phyloP scores from a whole-genome alignment of 2,888 invertebrate genomes.

The Drosophila longiperda region DNA sequence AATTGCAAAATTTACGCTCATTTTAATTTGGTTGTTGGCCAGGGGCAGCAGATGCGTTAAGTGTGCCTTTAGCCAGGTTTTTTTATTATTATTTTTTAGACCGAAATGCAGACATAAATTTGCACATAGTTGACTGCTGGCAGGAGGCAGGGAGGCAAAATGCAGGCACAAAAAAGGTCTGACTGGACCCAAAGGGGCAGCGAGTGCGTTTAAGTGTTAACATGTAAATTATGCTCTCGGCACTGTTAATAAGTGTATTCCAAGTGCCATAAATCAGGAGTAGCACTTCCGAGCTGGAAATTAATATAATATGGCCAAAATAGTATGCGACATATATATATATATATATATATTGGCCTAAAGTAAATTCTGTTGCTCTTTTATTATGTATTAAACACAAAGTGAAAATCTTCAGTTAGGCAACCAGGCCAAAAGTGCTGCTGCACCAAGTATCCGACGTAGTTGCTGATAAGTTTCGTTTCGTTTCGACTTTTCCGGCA shows the following conservation, averaged over 20 bases:
- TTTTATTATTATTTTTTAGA: constrained; percentile 12
- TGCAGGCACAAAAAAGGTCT: constrained; percentile 46
- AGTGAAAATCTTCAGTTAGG: constrained; percentile 37
- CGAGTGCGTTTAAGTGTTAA: constrained; percentile 83
- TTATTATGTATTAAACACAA: constrained; percentile 35
- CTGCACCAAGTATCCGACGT: constrained; percentile 63
- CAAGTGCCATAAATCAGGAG: constrained; percentile 70
- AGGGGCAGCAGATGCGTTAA: constrained; percentile 71
- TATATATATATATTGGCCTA: neutral
- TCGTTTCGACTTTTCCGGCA: constrained; percentile 82
- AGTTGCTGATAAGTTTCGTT: constrained; percentile 83
- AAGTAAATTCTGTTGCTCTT: neutral
- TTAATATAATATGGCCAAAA: constrained; percentile 21
- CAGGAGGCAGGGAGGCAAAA: constrained; percentile 3
- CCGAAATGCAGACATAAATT: constrained; percentile 70
- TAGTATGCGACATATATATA: neutral
- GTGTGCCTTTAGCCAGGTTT: constrained; percentile 36
- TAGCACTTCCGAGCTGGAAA: constrained; percentile 54
- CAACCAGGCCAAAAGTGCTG: constrained; percentile 18
- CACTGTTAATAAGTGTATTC: constrained; percentile 76
- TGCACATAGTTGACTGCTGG: constrained; percentile 58
- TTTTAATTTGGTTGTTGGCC: constrained; percentile 63
- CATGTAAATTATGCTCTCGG: constrained; percentile 81
- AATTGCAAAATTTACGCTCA: constrained; percentile 83
- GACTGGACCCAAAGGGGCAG: constrained; percentile 22